Evolutionary conservation across 2,113 vertebrate genomes (phyloP).

Genomic region (Apaloderma vittatum): DNA sequence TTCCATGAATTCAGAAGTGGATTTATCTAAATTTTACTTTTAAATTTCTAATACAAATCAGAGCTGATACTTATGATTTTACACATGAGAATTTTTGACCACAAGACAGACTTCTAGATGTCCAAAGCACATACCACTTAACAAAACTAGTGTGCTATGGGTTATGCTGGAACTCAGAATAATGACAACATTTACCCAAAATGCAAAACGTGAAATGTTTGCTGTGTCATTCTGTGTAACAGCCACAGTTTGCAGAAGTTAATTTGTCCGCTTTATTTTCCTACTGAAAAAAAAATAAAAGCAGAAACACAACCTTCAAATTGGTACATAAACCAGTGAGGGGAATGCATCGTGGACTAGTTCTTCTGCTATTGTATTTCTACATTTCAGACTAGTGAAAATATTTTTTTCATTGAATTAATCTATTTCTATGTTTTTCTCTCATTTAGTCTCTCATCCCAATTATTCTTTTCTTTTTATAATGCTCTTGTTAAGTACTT

Average conservation of each 20-base stretch:
- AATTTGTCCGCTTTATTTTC: neutral
- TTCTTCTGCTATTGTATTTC: slow-evolving; percentile 5
- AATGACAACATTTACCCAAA: neutral
- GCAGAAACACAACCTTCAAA: slow-evolving; percentile 19
- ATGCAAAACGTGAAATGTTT: neutral
- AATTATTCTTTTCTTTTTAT: slow-evolving; percentile 53
- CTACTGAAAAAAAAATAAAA: neutral
- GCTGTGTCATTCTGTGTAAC: neutral
- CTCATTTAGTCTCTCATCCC: neutral
- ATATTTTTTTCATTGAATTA: slow-evolving; percentile 35
- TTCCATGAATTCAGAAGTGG: neutral
- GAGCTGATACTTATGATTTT: neutral
- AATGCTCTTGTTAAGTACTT: slow-evolving; percentile 53
- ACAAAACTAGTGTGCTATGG: neutral
- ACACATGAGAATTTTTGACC: neutral
- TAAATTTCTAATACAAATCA: neutral
- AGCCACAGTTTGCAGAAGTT: neutral
- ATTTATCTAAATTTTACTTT: slow-evolving; percentile 26
- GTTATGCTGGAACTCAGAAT: neutral
- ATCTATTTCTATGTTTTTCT: slow-evolving; percentile 16
- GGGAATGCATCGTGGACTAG: neutral
- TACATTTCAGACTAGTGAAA: neutral
- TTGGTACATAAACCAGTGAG: neutral
- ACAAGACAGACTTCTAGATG: neutral
- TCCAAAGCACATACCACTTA: neutral